A percentile compares a stretch with the other conserved stretches of the same genome.
Conservation (phyloP, 35 echinoderm and acorn worm genomes). For the Heliocidaris erythrogramma region DNA sequence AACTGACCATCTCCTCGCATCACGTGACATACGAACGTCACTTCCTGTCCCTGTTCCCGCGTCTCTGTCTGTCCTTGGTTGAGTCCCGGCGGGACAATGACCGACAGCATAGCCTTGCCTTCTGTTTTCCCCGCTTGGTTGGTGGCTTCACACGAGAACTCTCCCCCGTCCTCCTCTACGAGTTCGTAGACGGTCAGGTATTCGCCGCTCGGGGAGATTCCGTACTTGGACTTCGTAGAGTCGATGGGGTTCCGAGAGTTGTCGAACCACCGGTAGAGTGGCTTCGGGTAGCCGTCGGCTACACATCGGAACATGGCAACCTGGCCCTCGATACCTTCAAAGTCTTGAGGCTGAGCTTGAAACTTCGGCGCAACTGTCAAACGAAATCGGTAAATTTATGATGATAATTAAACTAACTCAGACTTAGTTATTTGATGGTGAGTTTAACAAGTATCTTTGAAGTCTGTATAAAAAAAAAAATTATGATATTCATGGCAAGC, state of each 20-base stretch:
- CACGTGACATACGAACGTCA: slow-evolving; percentile 27
- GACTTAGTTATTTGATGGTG: too few species aligned
- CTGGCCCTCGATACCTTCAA: slow-evolving; percentile 41
- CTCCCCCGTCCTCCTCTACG: background rate
- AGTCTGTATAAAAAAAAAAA: too few species aligned
- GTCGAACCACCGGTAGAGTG: slow-evolving; percentile 18
- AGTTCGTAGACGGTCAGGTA: slow-evolving; percentile 45
- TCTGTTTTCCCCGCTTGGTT: slow-evolving; percentile 13
- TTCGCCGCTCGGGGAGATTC: slow-evolving; percentile 23
- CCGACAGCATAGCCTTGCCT: background rate
- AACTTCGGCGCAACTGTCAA: background rate
- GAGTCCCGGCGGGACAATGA: background rate
- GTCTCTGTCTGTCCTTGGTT: slow-evolving; percentile 29
- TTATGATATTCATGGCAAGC: too few species aligned
- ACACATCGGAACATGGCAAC: slow-evolving; percentile 44
- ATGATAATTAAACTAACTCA: too few species aligned
- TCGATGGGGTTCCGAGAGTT: background rate
- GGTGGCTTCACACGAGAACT: background rate
- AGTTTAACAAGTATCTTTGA: too few species aligned
- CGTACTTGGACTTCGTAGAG: slow-evolving; percentile 8
- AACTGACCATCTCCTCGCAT: slow-evolving; percentile 13
- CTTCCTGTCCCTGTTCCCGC: slow-evolving; percentile 30
- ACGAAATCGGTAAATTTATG: background rate
- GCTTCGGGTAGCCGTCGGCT: slow-evolving; percentile 31
- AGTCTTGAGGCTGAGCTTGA: slow-evolving; percentile 15